Conservation (phyloP, 2,113 vertebrate species). For the Vulpes vulpes region DNA sequence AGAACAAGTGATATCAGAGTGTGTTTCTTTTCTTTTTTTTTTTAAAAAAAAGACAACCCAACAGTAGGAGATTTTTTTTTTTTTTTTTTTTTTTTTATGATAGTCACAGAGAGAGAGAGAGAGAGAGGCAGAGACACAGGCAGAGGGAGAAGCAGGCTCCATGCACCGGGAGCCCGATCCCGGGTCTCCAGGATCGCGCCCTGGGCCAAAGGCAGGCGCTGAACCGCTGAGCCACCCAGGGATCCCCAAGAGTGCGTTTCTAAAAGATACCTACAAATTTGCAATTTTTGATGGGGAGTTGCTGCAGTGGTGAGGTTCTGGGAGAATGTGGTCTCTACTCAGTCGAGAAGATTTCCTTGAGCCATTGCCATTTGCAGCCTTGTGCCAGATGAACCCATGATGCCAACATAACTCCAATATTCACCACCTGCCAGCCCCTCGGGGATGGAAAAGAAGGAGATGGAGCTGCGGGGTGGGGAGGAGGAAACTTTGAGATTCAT, state of each 20-base stretch:
- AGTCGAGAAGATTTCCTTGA: background rate
- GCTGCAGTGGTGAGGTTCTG: too few species aligned
- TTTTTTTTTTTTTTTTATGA: too few species aligned
- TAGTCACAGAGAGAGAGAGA: too few species aligned
- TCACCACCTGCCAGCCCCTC: background rate
- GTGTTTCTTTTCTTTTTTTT: background rate
- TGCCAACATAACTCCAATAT: background rate
- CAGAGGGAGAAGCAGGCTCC: too few species aligned
- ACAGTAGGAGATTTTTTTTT: too few species aligned
- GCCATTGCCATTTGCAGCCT: background rate
- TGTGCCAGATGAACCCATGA: background rate
- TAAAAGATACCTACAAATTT: background rate
- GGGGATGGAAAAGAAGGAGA: background rate
- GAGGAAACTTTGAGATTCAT: constrained; percentile 47
- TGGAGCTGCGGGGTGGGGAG: background rate
- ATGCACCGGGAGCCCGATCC: too few species aligned
- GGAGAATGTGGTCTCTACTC: background rate
- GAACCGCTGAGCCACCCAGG: too few species aligned
- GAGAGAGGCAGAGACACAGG: too few species aligned
- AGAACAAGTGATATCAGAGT: background rate
- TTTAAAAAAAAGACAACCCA: too few species aligned
- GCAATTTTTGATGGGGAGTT: background rate
- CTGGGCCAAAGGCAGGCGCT: too few species aligned
- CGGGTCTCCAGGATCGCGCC: too few species aligned
- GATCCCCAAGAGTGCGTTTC: background rate